Evolutionary conservation across 1,140 invertebrate species (phyloP), one percentile per base, ranked within the genome.

Genomic region (Eurosta solidaginis): DNA sequence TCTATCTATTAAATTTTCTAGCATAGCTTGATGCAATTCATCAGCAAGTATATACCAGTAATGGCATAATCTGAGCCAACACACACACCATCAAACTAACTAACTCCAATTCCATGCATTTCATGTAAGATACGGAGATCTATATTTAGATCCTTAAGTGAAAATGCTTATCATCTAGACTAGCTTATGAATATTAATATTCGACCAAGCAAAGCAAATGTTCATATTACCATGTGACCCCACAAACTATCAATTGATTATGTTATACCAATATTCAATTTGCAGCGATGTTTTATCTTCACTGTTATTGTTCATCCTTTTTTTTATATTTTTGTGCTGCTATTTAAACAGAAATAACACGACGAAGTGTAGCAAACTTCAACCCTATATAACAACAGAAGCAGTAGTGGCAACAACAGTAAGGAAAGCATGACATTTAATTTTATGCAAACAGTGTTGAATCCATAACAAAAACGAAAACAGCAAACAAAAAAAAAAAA

Each of bases 391-490:
- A 68, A 74, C 73, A 20, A 75, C n/a, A 75, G 27, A 25, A 49
- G 14, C n/a, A 10, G 0, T 27, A 68, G 27, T 9, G 9, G 14
- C 54, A 36, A 63, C 36, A 42, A 68, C 59, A 14, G 33, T 22
- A 52, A 20, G 2, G 3, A 68, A 22, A 36, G 59, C 59, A 68
- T 68, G 59, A 10, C 59, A 68, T 68, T 68, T 68, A 68, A 68
- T 68, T 68, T 68, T 68, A 68, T 68, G 59, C 59, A 68, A 68
- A 68, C 59, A 68, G 22, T 68, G 59, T 7, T 40, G 14, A 68
- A n/a, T n/a, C 14, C 54, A 59, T 29, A 59, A 59, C 27, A 59
- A n/a, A 9, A 52, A 45, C 50, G 20, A 25, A 3, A 54, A 68
- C 17, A 68, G 20, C 3, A 3, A 63, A 25, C 29, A n/a, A 25